Evolutionary conservation across 2,888 invertebrate genomes (phyloP), one percentile per base, ranked within the genome.

Genomic region (Amaurobius ferox): DNA sequence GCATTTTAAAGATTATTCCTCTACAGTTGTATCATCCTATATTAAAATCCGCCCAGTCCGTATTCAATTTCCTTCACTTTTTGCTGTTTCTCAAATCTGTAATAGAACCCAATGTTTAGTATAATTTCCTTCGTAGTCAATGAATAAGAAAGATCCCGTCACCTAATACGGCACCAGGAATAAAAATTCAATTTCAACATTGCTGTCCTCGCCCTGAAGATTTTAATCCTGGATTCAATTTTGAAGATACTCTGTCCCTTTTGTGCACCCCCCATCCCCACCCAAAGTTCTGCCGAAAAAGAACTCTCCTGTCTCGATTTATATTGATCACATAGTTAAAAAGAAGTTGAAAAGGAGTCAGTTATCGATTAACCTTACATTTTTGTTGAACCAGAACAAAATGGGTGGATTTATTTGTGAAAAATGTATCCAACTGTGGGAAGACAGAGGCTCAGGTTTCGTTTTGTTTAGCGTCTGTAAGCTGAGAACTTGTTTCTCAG

Each of bases 301-400:
- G 55, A 23, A 55, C 55, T 55, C 55, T 55, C 23, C 55, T 55
- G 23, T 55, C 23, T 55, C 55, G 55, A 55, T 55, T 55, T 55
- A 55, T 55, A 55, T 55, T 55, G 55, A 55, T 55, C 55, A 55
- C 55, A 55, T 55, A 55, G 55, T 55, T 55, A 55, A 55, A 55
- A 55, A 55, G 55, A 55, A 55, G 55, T 55, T 55, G 55, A 19
- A 1, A 55, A 23, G 23, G 55, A 55, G 19, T 55, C 55, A 19
- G 23, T 44, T 55, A 55, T 55, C 55, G 55, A 55, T 55, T 55
- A 55, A 55, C 55, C 55, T 55, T 55, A 55, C 55, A 55, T 55
- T 55, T 55, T 23, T 55, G 19, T 55, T 55, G 55, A 16, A 23
- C 55, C 23, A 55, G 55, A 23, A 7, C 55, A 23, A 23, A 55